A percentile compares a stretch with the other conserved stretches of the same genome.
Evolutionary conservation across 2,113 vertebrate genomes (phyloP).

Genomic region (Geococcyx californianus): DNA sequence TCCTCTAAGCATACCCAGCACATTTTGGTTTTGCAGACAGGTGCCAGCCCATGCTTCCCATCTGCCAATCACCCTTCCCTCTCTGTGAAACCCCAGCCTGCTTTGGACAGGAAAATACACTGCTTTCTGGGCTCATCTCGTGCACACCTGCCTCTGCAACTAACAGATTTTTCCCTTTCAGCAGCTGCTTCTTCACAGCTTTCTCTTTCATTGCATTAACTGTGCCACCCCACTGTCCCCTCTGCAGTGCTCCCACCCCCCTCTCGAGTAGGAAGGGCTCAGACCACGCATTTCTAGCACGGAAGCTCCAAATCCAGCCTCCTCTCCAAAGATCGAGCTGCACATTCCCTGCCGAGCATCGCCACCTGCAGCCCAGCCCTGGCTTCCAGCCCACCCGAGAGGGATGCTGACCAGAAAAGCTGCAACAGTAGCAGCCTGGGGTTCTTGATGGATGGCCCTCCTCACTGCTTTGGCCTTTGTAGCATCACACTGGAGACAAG

Average conservation of each 20-base stretch:
- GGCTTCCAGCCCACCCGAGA: background rate
- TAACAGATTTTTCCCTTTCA: background rate
- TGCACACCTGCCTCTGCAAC: rapidly evolving
- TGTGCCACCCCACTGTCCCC: background rate
- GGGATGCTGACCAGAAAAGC: background rate
- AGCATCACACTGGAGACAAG: background rate
- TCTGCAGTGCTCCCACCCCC: rapidly evolving
- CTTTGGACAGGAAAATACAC: background rate
- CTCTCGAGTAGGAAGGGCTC: background rate
- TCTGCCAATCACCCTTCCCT: background rate
- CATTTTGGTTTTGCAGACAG: background rate
- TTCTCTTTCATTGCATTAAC: background rate
- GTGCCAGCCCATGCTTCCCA: background rate
- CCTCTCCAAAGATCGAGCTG: rapidly evolving
- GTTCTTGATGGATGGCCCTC: background rate
- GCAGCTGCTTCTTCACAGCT: background rate
- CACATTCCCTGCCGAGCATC: background rate
- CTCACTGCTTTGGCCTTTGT: background rate
- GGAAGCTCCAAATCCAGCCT: background rate
- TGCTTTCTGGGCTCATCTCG: background rate
- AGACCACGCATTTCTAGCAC: background rate
- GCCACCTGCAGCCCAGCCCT: background rate
- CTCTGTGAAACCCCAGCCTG: background rate
- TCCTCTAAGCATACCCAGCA: background rate
- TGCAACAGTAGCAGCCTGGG: background rate